phyloP scores from a whole-genome alignment of 2,113 vertebrate species.

The Lates calcarifer region DNA sequence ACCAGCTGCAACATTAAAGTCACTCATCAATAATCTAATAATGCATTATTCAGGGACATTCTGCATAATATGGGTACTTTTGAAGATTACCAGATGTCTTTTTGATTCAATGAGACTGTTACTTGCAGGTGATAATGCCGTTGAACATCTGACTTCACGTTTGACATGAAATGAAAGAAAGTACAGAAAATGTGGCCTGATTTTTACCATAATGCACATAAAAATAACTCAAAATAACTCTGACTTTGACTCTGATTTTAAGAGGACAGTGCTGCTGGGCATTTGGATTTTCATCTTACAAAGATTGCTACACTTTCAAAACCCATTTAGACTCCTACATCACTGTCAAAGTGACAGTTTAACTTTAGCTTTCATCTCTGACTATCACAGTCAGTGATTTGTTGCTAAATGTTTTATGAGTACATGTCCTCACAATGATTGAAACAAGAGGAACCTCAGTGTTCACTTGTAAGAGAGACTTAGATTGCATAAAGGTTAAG shows the following conservation, averaged over 20 bases:
- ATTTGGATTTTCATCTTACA: background rate
- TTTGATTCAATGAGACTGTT: background rate
- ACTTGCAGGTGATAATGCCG: no score
- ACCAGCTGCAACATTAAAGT: no score
- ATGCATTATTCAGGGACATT: no score
- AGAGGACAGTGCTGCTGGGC: background rate
- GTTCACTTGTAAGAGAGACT: background rate
- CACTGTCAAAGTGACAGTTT: conserved; percentile 10
- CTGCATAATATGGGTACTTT: no score
- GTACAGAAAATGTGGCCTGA: background rate
- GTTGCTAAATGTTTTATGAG: conserved; percentile 2
- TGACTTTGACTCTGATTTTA: background rate
- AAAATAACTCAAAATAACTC: background rate
- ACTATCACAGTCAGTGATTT: background rate
- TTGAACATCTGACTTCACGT: background rate
- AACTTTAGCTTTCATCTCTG: conserved; percentile 7
- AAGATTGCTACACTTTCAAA: conserved; percentile 5
- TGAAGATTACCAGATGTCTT: background rate
- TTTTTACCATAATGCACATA: background rate
- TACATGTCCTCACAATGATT: background rate
- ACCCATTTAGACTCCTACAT: background rate
- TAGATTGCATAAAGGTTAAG: conserved; percentile 2
- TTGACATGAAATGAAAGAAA: background rate
- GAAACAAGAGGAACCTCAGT: background rate
- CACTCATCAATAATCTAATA: no score